Base-by-base conservation (phyloP, 2,797 vertebrate species). In the Pagetopsis macropterus region DNA sequence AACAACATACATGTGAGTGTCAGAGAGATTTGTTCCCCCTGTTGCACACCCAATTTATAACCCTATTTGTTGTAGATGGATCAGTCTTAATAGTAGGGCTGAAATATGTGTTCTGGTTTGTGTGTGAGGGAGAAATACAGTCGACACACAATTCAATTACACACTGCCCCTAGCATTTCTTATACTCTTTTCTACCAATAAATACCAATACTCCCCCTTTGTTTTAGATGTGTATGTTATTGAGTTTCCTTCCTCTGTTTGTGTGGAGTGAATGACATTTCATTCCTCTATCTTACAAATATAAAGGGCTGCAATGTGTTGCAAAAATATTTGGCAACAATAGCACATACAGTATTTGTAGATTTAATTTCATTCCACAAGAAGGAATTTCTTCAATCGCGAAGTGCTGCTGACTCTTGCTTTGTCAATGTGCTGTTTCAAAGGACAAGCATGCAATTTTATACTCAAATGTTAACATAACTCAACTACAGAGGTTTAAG, bases 1-100 rank as follows among this genome's bases (percentile, higher is more conserved):
- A 31, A 27, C 60, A 46, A 57, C 9, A 65, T 69, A 31, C 8
- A 72, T 63, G 4, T 63, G 4, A 41, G 66, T 19, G 27, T 50
- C 56, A 44, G 51, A 27, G 50, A 64, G 57, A 21, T n/a, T 67
- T 65, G 31, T 54, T 58, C 11, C 27, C 54, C 40, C 19, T 50
- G 37, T n/a, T 46, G n/a, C 46, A 9, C 48, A 23, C 4, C 10
- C 57, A 62, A 62, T 82, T 71, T 71, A 57, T 46, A 49, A 61
- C 64, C 8, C 19, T 6, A 41, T 2, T 65, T 21, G 51, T 48
- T 60, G 63, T 60, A 44, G 54, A 49, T 10, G 21, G 44, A 68
- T 69, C 49, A 1, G n/a, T 84, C 65, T 62, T 62, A 54, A 16
- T 59, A 21, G 41, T 37, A 55, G 7, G 23, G 41, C 14, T 44